phyloP scores from a whole-genome alignment of 2,113 vertebrate genomes.

The Neoarius graeffei region DNA sequence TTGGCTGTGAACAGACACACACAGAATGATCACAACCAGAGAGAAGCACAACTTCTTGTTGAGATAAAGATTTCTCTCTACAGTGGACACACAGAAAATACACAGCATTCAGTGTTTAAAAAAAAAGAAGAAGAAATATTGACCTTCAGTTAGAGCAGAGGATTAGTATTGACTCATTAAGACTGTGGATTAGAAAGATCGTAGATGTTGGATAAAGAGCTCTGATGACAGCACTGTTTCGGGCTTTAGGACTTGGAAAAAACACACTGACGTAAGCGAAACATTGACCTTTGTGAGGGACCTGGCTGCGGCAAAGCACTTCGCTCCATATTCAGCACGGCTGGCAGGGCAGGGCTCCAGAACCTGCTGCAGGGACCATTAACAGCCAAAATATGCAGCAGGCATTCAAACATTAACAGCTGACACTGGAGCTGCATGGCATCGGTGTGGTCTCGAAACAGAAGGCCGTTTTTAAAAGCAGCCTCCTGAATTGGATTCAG shows the following conservation, averaged over 20 bases:
- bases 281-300: slow-evolving; percentile 49
- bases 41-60: background rate
- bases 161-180: slow-evolving; percentile 52
- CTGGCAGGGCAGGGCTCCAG: slow-evolving; percentile 51
- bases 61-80: slow-evolving; percentile 34
- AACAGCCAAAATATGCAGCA: slow-evolving; percentile 47
- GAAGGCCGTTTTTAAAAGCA: slow-evolving; percentile 30
- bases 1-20: slow-evolving; percentile 29
- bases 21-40: background rate
- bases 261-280: slow-evolving; percentile 54
- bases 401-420: slow-evolving; percentile 49
- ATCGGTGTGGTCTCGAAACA: slow-evolving; percentile 37
- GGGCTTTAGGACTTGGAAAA: slow-evolving; percentile 7
- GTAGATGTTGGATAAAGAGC: slow-evolving; percentile 54
- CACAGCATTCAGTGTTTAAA: slow-evolving; percentile 7
- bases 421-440: slow-evolving; percentile 40
- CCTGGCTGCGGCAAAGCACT: slow-evolving; percentile 32
- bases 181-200: slow-evolving; percentile 54
- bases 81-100: slow-evolving; percentile 38
- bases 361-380: slow-evolving; percentile 50
- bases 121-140: slow-evolving; percentile 12
- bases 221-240: slow-evolving; percentile 52
- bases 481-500: background rate
- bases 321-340: slow-evolving; percentile 42
- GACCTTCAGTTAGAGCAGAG: slow-evolving; percentile 29